Evolutionary conservation across 2,797 vertebrate genomes (phyloP), one percentile per base, ranked within the genome.

Genomic region (Morelia viridis): DNA sequence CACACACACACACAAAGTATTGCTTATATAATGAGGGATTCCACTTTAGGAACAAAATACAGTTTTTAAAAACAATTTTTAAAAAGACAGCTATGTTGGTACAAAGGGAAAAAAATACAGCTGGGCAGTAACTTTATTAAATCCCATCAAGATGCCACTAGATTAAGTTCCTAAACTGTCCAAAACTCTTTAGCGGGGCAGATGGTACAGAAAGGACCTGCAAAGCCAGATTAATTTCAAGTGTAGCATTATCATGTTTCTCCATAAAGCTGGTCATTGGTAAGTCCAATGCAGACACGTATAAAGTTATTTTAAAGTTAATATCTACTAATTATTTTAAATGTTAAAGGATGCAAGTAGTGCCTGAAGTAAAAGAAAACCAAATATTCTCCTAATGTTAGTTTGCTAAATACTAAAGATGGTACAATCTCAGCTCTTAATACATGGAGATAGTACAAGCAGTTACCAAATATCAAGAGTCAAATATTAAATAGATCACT

Each of bases 21-120:
- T 95, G 0, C 91, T 96, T 90, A 57, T 24, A n/a, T 12, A 68
- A 2, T 68, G 93, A 24, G 0, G 0, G 60, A 13, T 3, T 94
- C 76, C 92, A 94, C 68, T 50, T 88, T 90, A 87, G 9, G 53
- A 76, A 62, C 87, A 53, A 60, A 93, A 85, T 15, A 26, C 17
- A 60, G 8, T 71, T 90, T 76, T 56, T 89, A 8, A 91, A 76
- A 80, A 80, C 3, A 80, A 11, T 80, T 80, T 80, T 80, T 80
- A 19, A 60, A 80, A 80, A 80, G 19, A 41, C 41, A 9, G 17
- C 71, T 41, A 35, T 60, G 19, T 12, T 7, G 58, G 9, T 90
- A 28, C 24, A 41, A 26, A 17, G 31, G 11, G 24, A 35, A 35
- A 17, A 5, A 12, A 26, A 76, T 24, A 41, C 15, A 35, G 1